Percentiles rank a stretch among this genome's conserved stretches.
phyloP scores from a whole-genome alignment of 2,797 vertebrate species.

The Pteronotus mesoamericanus region DNA sequence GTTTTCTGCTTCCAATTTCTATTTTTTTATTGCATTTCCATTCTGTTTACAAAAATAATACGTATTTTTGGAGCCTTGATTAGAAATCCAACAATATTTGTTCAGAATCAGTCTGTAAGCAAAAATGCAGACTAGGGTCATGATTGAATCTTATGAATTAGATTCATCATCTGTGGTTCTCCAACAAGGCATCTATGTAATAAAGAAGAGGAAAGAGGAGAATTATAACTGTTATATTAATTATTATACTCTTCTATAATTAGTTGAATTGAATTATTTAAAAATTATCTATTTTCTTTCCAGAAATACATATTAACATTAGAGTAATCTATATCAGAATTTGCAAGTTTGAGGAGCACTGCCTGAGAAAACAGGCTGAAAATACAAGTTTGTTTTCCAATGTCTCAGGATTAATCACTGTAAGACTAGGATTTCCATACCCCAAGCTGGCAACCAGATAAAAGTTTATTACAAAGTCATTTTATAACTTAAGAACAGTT shows the following conservation, averaged over 20 bases:
- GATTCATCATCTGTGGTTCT: neutral
- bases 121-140: neutral
- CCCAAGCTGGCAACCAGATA: neutral
- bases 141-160: neutral
- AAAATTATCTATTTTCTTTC: neutral
- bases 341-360: neutral
- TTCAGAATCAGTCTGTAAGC: neutral
- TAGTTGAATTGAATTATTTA: neutral
- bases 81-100: neutral
- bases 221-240: neutral
- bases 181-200: neutral
- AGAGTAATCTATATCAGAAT: neutral
- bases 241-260: neutral
- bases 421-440: neutral
- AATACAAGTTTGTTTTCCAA: neutral
- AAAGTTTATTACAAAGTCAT: neutral
- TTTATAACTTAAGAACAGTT: neutral
- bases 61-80: neutral
- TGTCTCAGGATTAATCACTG: neutral
- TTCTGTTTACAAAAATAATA: neutral
- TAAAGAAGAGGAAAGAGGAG: neutral
- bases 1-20: neutral
- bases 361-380: neutral
- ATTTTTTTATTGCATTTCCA: neutral
- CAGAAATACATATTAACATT: neutral